phyloP scores from a whole-genome alignment of 2,888 invertebrate species.

The Ormyrus rosae region DNA sequence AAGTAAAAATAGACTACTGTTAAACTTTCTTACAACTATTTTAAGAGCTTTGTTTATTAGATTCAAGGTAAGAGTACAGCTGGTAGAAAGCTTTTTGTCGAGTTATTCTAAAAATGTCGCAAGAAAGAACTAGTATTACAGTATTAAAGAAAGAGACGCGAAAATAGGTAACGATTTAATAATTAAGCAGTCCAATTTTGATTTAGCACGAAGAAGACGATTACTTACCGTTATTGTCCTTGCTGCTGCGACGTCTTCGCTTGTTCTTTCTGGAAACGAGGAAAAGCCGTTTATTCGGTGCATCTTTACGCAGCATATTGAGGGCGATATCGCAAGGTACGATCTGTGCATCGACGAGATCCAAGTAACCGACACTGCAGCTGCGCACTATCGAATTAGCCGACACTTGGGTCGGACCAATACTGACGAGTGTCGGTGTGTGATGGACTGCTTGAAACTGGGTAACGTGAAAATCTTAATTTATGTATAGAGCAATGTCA shows the following conservation, averaged over 20 bases:
- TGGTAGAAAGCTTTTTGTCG: no score
- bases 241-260: slow-evolving; percentile 68
- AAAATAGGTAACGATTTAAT: no score
- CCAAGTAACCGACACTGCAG: slow-evolving; percentile 92
- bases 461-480: not conserved
- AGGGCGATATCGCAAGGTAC: slow-evolving; percentile 86
- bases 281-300: slow-evolving; percentile 84
- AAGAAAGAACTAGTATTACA: no score
- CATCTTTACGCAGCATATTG: slow-evolving; percentile 84
- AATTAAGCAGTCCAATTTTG: no score
- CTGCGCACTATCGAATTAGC: slow-evolving; percentile 87
- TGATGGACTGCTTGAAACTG: slow-evolving; percentile 69
- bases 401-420: slow-evolving; percentile 79
- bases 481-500: not conserved
- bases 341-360: slow-evolving; percentile 86
- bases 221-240: slow-evolving; percentile 72
- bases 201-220: slow-evolving; percentile 47
- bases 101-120: no score
- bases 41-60: no score
- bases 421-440: slow-evolving; percentile 81
- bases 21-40: not conserved
- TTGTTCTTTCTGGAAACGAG: slow-evolving; percentile 83
- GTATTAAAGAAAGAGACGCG: no score
- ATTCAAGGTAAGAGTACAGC: no score
- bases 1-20: slow-evolving; percentile 50